A percentile compares a stretch with the other conserved stretches of the same genome.
Evolutionary conservation across 2,888 invertebrate genomes (phyloP).

Genomic region (Uloborus plumipes): DNA sequence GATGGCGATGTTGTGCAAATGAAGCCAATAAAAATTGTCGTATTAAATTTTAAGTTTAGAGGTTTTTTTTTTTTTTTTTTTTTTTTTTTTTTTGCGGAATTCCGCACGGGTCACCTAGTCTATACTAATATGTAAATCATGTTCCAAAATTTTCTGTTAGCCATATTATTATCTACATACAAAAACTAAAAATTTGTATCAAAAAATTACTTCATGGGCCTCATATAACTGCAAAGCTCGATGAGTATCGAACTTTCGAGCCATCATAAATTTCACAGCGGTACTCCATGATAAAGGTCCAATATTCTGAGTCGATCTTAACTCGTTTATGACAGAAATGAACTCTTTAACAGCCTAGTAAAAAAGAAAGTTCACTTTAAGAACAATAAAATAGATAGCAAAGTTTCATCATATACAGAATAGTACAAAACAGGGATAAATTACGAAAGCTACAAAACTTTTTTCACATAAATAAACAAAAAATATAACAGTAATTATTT

Average conservation of each 20-base stretch:
- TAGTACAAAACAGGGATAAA: not conserved
- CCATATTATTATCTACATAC: not conserved
- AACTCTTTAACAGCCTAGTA: constrained; percentile 65
- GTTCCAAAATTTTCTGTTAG: no score
- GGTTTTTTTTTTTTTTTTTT: no score
- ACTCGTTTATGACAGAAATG: constrained; percentile 65
- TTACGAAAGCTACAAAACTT: not conserved
- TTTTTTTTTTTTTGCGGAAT: no score
- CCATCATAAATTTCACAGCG: constrained; percentile 92
- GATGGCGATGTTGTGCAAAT: no score
- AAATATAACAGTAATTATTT: no score
- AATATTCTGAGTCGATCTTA: constrained; percentile 60
- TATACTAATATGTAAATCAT: no score
- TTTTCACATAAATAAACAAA: no score
- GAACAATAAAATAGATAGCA: not conserved
- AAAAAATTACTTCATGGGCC: constrained; percentile 80
- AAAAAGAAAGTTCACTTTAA: not conserved
- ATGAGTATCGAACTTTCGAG: constrained; percentile 93
- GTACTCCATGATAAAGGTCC: constrained; percentile 72
- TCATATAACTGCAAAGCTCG: constrained; percentile 92
- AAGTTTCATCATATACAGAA: no score
- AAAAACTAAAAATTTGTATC: not conserved
- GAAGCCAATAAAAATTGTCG: no score
- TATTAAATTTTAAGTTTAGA: no score
- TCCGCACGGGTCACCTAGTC: no score